Evolutionary conservation across 1,140 invertebrate genomes (phyloP).

Genomic region (Rhagoletis pomonella): DNA sequence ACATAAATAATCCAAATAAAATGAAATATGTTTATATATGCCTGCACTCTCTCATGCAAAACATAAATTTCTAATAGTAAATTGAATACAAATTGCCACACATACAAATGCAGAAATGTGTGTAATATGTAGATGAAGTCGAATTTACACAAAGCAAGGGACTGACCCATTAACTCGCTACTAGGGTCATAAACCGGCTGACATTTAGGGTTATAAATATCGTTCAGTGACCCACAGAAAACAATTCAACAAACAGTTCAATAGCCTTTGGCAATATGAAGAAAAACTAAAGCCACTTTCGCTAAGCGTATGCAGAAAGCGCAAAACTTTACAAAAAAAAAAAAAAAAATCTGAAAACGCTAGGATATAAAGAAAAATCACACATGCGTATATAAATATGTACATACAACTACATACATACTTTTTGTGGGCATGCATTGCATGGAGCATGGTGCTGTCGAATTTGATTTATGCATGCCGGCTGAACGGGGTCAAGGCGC

Average conservation of each 20-base stretch:
- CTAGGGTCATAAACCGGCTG: neutral
- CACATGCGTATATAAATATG: neutral
- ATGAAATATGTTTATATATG: too few relatives aligned
- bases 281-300: neutral
- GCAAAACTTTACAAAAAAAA: too few relatives aligned
- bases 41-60: too few relatives aligned
- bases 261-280: neutral
- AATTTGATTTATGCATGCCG: conserved; percentile 48
- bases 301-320: neutral
- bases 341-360: too few relatives aligned
- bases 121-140: neutral
- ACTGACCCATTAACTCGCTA: neutral
- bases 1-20: neutral
- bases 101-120: neutral
- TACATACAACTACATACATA: neutral
- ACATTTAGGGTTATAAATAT: conserved; percentile 37
- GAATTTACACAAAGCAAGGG: neutral
- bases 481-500: conserved; percentile 34
- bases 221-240: conserved; percentile 1
- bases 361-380: too few relatives aligned
- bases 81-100: neutral
- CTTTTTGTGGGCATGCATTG: neutral
- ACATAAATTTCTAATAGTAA: neutral
- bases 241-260: conserved; percentile 30
- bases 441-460: neutral